Evolutionary conservation across 30 jellyfish, hydroid and myxozoan species (phyloP).

Genomic region (Turritopsis rubra): DNA sequence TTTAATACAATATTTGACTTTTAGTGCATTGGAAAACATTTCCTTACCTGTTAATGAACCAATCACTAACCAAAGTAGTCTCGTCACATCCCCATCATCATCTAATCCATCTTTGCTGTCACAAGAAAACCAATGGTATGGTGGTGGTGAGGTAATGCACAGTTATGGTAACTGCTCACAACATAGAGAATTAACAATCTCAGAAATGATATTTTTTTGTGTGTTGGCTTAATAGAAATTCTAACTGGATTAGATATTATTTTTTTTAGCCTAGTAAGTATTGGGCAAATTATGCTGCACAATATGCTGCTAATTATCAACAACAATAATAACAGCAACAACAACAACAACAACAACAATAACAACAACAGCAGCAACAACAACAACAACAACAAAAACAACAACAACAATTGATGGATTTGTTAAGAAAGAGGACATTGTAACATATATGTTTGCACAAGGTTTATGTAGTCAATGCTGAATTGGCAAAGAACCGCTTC

Average conservation of each 20-base stretch:
- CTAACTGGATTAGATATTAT: not conserved
- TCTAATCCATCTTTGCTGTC: not conserved
- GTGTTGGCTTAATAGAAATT: not conserved
- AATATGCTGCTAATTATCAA: not conserved
- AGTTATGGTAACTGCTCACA: not conserved
- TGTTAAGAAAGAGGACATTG: not conserved
- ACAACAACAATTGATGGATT: not conserved
- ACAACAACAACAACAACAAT: not conserved
- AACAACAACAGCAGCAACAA: not conserved
- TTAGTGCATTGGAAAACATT: not conserved
- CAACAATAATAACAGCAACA: not conserved
- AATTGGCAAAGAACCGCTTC: not conserved
- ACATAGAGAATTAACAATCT: not conserved
- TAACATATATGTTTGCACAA: not conserved
- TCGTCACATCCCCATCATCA: not conserved
- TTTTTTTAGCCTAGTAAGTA: not conserved
- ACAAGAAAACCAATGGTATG: not conserved
- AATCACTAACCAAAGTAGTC: not conserved
- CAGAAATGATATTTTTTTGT: not conserved
- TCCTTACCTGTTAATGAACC: not conserved
- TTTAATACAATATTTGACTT: too few species aligned
- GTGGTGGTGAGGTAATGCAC: not conserved
- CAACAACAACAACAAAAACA: not conserved
- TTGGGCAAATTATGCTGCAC: slow-evolving; percentile 14
- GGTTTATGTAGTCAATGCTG: not conserved